A percentile compares a stretch with the other conserved stretches of the same genome.
phyloP scores from a whole-genome alignment of 1,140 invertebrate genomes.

The Drosophila arawakana region DNA sequence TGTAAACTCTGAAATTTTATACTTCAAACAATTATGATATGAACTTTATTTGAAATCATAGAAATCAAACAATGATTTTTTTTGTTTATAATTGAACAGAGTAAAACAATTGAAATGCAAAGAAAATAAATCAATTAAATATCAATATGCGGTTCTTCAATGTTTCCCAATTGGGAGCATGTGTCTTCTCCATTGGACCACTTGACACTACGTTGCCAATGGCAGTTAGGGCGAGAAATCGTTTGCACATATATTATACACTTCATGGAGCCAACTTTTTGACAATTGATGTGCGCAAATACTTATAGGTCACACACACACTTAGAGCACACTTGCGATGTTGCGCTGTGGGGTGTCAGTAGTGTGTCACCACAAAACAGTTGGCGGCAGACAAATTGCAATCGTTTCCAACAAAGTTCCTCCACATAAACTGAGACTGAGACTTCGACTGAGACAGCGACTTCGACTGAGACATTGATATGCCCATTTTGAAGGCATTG shows the following conservation, averaged over 20 bases:
- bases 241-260: constrained; percentile 40
- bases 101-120: background rate
- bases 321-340: constrained; percentile 25
- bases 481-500: constrained; percentile 39
- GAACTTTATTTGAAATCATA: no score
- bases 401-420: constrained; percentile 39
- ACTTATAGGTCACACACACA: constrained; percentile 60
- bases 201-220: constrained; percentile 54
- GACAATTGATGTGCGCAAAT: constrained; percentile 78
- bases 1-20: no score
- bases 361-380: constrained; percentile 29
- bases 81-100: background rate
- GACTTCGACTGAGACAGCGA: constrained; percentile 10
- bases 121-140: background rate
- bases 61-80: background rate
- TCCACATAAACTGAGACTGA: background rate
- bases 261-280: constrained; percentile 63
- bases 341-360: no score
- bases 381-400: constrained; percentile 70
- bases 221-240: constrained; percentile 61
- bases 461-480: constrained; percentile 18
- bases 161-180: constrained; percentile 1
- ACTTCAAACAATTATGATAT: no score
- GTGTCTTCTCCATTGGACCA: constrained; percentile 22
- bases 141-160: constrained; percentile 1